These are phyloP conservation scores for Paedocypris micromegethes DNA, from an alignment of 2,797 vertebrate species.

Conservation along the genomic window DNA sequence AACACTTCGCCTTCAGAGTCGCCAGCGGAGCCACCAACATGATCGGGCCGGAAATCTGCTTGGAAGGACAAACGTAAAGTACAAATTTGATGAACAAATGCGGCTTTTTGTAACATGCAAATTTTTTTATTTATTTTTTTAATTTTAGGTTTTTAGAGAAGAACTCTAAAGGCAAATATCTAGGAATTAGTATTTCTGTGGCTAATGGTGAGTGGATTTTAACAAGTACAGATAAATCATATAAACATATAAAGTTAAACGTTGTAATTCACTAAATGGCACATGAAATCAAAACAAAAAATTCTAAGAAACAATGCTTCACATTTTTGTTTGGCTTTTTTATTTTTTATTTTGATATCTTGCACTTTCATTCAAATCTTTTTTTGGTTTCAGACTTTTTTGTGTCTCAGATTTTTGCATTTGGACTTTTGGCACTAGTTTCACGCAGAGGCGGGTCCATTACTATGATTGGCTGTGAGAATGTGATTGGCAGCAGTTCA, in stretches of 20 bases:
- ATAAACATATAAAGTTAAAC: not conserved
- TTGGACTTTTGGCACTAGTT: no score
- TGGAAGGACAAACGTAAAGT: slow-evolving; percentile 77
- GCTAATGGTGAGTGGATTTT: slow-evolving; percentile 69
- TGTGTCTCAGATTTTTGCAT: no score
- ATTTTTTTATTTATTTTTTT: not conserved
- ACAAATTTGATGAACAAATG: no score
- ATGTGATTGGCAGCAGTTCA: no score
- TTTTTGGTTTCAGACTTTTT: no score
- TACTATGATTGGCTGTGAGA: no score
- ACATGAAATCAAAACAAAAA: not conserved
- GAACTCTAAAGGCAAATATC: slow-evolving; percentile 71
- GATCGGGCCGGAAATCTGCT: slow-evolving; percentile 79
- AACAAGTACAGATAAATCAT: not conserved
- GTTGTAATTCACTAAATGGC: no score
- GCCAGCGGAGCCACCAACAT: slow-evolving; percentile 82
- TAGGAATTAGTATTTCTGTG: slow-evolving; percentile 79
- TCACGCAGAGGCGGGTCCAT: no score
- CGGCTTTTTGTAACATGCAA: not conserved
- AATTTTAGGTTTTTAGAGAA: slow-evolving; percentile 75
- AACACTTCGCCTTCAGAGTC: slow-evolving; percentile 80
- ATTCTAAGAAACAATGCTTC: no score
- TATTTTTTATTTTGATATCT: no score
- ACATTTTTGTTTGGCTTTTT: no score
- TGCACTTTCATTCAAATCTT: no score